These are phyloP conservation scores for Andricus grossulariae DNA, from an alignment of 1,140 invertebrate species.

Conservation along the genomic window DNA sequence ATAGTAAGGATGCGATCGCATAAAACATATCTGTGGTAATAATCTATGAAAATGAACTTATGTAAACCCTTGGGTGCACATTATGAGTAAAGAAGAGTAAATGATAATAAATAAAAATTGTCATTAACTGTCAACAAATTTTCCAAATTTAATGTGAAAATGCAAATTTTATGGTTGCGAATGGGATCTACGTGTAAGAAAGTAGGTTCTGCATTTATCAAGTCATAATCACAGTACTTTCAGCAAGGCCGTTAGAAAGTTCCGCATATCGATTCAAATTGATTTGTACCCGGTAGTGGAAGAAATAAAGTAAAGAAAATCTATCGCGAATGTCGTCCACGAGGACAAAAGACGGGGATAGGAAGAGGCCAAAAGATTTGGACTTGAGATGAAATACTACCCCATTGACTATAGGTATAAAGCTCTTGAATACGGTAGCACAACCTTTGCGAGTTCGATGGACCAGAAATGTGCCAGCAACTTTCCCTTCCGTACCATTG, in stretches of 20 bases:
- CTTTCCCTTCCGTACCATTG: slow-evolving; percentile 44
- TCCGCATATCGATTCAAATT: slow-evolving; percentile 22
- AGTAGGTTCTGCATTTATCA: slow-evolving; percentile 5
- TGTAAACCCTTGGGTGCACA: too few species aligned
- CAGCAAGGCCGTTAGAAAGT: slow-evolving; percentile 18
- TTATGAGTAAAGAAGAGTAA: too few species aligned
- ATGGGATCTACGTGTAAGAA: not conserved
- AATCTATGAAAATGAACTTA: too few species aligned
- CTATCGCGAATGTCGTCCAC: slow-evolving; percentile 3
- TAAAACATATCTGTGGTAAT: too few species aligned
- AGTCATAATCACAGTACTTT: slow-evolving; percentile 14
- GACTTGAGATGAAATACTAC: slow-evolving; percentile 25
- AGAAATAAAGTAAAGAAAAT: slow-evolving; percentile 17
- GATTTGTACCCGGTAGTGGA: slow-evolving; percentile 21
- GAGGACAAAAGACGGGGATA: slow-evolving; percentile 1
- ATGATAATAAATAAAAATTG: too few species aligned
- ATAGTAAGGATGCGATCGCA: too few species aligned
- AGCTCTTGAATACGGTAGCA: slow-evolving; percentile 2
- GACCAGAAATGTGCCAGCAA: slow-evolving; percentile 43
- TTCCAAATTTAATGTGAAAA: not conserved
- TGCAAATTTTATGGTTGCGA: not conserved
- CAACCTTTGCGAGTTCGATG: slow-evolving; percentile 39
- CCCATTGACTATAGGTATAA: slow-evolving; percentile 28
- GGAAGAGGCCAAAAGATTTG: slow-evolving; percentile 16
- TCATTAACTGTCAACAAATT: not conserved